Evolutionary conservation across 2,797 vertebrate species (phyloP).

Genomic region (Pipistrellus pygmaeus): DNA sequence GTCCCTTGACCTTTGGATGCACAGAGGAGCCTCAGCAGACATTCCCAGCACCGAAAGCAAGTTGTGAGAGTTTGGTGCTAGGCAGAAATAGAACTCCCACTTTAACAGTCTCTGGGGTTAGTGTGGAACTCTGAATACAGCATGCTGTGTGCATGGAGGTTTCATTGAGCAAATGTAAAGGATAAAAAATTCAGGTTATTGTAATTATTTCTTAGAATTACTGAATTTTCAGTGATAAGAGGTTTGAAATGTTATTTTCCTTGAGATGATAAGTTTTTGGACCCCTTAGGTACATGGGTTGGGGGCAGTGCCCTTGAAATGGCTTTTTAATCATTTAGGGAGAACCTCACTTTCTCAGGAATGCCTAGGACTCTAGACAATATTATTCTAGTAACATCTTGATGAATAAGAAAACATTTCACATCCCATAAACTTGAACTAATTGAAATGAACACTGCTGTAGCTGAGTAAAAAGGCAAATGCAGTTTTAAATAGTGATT

Average conservation of each 20-base stretch:
- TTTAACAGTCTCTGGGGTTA: slow-evolving; percentile 1
- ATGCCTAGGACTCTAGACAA: neutral
- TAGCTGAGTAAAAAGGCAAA: slow-evolving; percentile 73
- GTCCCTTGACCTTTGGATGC: slow-evolving; percentile 73
- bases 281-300: neutral
- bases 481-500: slow-evolving; percentile 83
- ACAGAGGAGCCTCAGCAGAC: slow-evolving; percentile 66
- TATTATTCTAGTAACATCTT: slow-evolving; percentile 61
- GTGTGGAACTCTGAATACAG: neutral
- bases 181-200: neutral
- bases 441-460: slow-evolving; percentile 80
- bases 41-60: slow-evolving; percentile 66
- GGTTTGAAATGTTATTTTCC: slow-evolving; percentile 45
- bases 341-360: neutral
- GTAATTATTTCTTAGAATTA: slow-evolving; percentile 7
- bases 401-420: slow-evolving; percentile 67
- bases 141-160: neutral
- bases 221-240: neutral
- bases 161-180: slow-evolving; percentile 57
- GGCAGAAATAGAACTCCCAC: slow-evolving; percentile 63
- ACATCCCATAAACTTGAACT: slow-evolving; percentile 70
- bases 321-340: neutral
- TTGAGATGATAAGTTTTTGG: neutral
- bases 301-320: neutral
- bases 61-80: slow-evolving; percentile 69